Percentiles rank a stretch among this genome's conserved stretches.
These are phyloP conservation scores for Callipepla californica DNA, from an alignment of 2,113 vertebrate species.

Conservation along the genomic window DNA sequence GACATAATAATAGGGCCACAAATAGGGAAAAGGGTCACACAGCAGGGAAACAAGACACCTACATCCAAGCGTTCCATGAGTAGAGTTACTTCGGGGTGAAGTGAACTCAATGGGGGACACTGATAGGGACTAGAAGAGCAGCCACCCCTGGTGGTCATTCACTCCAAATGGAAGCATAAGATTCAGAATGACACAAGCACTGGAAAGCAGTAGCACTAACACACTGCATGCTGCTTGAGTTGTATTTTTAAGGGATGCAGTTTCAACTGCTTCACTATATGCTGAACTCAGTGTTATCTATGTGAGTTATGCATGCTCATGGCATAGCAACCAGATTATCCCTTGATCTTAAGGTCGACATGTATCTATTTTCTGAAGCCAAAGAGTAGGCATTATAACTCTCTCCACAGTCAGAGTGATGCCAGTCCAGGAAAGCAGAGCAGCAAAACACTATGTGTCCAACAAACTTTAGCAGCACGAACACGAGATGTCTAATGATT, in stretches of 20 bases:
- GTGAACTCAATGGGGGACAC: not conserved
- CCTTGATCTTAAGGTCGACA: not conserved
- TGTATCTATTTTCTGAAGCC: not conserved
- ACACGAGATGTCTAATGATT: not conserved
- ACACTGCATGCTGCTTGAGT: not conserved
- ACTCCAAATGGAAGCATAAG: not conserved
- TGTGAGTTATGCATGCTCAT: not conserved
- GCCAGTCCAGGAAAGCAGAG: not conserved
- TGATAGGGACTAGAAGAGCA: not conserved
- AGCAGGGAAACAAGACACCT: not conserved
- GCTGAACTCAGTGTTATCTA: not conserved
- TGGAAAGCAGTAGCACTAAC: not conserved
- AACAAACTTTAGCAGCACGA: not conserved
- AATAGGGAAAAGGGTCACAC: no score
- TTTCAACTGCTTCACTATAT: not conserved
- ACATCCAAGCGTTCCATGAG: not conserved
- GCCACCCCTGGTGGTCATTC: not conserved
- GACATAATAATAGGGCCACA: not conserved
- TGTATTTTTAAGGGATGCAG: not conserved
- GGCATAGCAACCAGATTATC: not conserved
- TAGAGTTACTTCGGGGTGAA: not conserved
- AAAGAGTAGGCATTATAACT: not conserved
- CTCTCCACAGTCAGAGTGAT: not conserved
- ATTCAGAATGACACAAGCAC: not conserved
- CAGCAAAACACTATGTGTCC: not conserved